Evolutionary conservation across 2,797 vertebrate species (phyloP).

Genomic region (Pangasius djambal): DNA sequence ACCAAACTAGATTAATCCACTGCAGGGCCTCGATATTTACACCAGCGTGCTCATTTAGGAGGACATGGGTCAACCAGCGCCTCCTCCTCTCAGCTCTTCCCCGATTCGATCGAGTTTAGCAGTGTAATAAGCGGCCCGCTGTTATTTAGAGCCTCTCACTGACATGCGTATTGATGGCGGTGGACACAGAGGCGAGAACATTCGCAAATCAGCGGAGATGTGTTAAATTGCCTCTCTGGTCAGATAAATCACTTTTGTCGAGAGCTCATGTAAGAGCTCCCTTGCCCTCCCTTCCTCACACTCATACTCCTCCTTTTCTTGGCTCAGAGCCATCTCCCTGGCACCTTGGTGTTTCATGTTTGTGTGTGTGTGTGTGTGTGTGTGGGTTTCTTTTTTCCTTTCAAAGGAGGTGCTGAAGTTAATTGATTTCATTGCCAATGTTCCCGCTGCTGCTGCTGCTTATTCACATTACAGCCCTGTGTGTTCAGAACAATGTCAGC

Average conservation of each 20-base stretch:
- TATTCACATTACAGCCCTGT: slow-evolving; percentile 65
- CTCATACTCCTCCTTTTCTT: slow-evolving; percentile 42
- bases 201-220: slow-evolving; percentile 70
- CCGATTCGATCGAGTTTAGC: slow-evolving; percentile 54
- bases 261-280: slow-evolving; percentile 51
- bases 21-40: slow-evolving; percentile 41
- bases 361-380: neutral
- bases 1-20: slow-evolving; percentile 46
- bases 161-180: slow-evolving; percentile 67
- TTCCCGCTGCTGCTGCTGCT: slow-evolving; percentile 64
- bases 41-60: slow-evolving; percentile 46
- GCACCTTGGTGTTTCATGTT: slow-evolving; percentile 31
- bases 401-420: slow-evolving; percentile 47
- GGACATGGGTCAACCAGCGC: slow-evolving; percentile 39
- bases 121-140: slow-evolving; percentile 55
- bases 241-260: slow-evolving; percentile 69
- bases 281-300: slow-evolving; percentile 37
- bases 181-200: slow-evolving; percentile 67
- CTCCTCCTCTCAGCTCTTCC: slow-evolving; percentile 26
- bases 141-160: slow-evolving; percentile 63
- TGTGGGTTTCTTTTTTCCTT: neutral
- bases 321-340: slow-evolving; percentile 61
- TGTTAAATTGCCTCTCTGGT: slow-evolving; percentile 67
- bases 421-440: slow-evolving; percentile 70
- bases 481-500: slow-evolving; percentile 42